Evolutionary conservation across 2,797 vertebrate genomes (phyloP), one percentile per base, ranked within the genome.

Genomic region (Channa striata): DNA sequence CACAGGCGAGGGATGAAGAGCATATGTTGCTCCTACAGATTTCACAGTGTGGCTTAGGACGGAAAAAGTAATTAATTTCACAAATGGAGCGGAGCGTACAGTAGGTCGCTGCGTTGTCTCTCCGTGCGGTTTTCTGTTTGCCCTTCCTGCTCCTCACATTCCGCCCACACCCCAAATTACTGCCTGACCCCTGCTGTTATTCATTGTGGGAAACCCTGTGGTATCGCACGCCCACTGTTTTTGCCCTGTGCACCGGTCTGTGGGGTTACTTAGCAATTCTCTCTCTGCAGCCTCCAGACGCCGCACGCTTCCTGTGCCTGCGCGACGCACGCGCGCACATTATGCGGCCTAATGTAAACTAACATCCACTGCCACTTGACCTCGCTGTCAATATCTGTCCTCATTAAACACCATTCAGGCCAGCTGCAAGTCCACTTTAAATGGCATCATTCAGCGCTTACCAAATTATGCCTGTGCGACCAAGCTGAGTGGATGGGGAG

Each of bases 331-430:
- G 30, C 60, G 11, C 43, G 9, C 72, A 36, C 81, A 85, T 83
- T 85, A 87, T 67, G 73, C 82, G 36, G 72, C 68, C 75, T 89
- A 85, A 90, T 89, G 86, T 87, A 92, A 90, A 90, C 86, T 76
- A 90, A 89, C 88, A 85, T 87, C 79, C 70, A 78, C 77, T 69
- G 78, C 83, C 87, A 86, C 86, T 91, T 92, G 91, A 92, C 91
- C 92, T 85, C 44, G 76, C 85, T 77, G 91, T 91, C 91, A 75
- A 92, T 93, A 91, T 88, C 82, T 59, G 83, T 90, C 87, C 91
- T 91, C 90, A 90, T 93, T 93, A 94, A 93, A 93, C 88, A 81
- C 82, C 78, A 52, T 77, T 80, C 68, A 30, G 9, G 68, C 80
- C 72, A 66, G 83, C 84, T 78, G 74, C 74, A n/a, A 81, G 87